These are phyloP conservation scores for Prionailurus bengalensis DNA, from an alignment of 2,113 vertebrate genomes.

Conservation along the genomic window DNA sequence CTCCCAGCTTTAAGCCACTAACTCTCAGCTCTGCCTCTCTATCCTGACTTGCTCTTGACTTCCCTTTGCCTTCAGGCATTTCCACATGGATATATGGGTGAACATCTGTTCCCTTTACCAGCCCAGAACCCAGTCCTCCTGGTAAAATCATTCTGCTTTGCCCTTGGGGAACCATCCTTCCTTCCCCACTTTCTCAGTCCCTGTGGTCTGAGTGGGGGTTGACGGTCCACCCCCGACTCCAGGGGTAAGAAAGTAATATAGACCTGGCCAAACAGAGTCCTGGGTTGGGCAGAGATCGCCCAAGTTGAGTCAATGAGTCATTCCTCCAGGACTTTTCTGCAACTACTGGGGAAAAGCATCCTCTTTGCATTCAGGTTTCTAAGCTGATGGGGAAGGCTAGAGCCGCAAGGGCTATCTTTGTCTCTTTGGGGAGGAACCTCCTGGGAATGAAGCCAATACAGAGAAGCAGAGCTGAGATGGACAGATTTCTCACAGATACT, in stretches of 20 bases:
- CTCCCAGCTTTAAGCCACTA: neutral
- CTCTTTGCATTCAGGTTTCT: neutral
- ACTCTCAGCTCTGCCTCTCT: slow-evolving; percentile 6
- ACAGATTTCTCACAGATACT: neutral
- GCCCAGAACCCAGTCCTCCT: neutral
- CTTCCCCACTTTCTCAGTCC: slow-evolving; percentile 31
- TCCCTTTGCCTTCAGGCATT: neutral
- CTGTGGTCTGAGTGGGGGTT: neutral
- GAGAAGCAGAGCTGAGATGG: neutral
- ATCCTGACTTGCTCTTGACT: neutral
- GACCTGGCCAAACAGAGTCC: neutral
- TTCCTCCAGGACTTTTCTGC: neutral
- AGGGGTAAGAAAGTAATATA: neutral
- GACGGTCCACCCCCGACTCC: neutral
- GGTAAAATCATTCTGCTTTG: neutral
- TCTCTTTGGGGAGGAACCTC: neutral
- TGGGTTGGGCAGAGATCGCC: neutral
- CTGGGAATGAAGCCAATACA: neutral
- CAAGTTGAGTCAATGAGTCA: neutral
- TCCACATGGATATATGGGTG: neutral
- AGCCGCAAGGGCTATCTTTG: neutral
- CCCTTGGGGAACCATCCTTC: neutral
- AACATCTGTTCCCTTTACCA: neutral
- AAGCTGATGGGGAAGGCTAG: neutral
- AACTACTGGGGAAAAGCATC: neutral